Evolutionary conservation across 1,140 invertebrate genomes (phyloP).

Genomic region (Bombus haemorrhoidalis): DNA sequence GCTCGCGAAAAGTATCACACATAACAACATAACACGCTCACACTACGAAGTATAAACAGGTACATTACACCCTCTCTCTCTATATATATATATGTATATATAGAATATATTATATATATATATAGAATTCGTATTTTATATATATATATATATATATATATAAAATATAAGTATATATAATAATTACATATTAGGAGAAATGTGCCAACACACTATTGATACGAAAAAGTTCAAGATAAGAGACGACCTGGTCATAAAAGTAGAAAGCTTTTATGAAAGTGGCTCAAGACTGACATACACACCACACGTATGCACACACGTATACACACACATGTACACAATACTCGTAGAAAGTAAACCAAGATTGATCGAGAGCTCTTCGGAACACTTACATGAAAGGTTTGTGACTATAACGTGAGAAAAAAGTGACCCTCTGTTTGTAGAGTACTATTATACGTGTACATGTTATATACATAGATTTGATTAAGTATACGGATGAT

Average conservation of each 20-base stretch:
- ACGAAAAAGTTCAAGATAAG: conserved; percentile 55
- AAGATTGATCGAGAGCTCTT: conserved; percentile 22
- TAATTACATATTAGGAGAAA: conserved; percentile 54
- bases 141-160: neutral
- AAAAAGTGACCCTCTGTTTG: conserved; percentile 24
- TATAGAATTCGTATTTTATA: neutral
- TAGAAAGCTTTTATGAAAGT: conserved; percentile 56
- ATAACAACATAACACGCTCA: neutral
- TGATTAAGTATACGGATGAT: conserved; percentile 36
- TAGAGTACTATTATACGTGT: conserved; percentile 55
- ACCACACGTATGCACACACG: neutral
- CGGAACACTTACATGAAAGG: conserved; percentile 49
- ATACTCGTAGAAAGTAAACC: conserved; percentile 19
- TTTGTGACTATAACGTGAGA: conserved; percentile 12
- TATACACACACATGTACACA: neutral
- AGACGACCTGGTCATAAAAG: conserved; percentile 52
- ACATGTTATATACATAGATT: conserved; percentile 35
- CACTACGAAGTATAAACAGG: neutral
- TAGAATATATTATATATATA: conserved; percentile 10
- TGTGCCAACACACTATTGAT: conserved; percentile 68
- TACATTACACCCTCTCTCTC: neutral
- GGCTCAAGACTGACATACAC: conserved; percentile 49
- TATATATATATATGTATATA: conserved; percentile 17
- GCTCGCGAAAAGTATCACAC: conserved; percentile 16
- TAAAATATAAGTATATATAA: conserved; percentile 23